Evolutionary conservation across 2,113 vertebrate genomes (phyloP).

Genomic region (Xyliphius kryptos): DNA sequence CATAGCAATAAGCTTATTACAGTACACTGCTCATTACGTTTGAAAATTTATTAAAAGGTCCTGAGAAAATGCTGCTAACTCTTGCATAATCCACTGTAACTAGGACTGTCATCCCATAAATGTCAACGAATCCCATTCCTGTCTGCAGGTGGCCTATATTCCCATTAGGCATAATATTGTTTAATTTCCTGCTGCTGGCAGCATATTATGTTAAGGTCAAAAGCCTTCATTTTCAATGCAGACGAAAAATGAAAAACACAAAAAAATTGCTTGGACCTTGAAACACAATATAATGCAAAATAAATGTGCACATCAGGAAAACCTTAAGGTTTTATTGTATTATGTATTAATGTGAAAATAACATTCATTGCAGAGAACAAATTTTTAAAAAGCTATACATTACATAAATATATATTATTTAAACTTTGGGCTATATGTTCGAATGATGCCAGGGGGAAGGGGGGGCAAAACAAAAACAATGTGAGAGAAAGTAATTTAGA

Average conservation of each 20-base stretch:
- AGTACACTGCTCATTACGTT: constrained; percentile 23
- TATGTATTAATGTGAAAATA: too few species aligned
- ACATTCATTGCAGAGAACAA: too few species aligned
- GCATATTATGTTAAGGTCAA: background rate
- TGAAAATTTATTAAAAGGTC: constrained; percentile 12
- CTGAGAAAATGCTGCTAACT: constrained; percentile 23
- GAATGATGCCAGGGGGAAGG: too few species aligned
- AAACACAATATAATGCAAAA: too few species aligned
- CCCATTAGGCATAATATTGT: constrained; percentile 15
- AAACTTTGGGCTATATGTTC: too few species aligned
- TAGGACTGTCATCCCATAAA: background rate
- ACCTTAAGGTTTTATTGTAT: too few species aligned
- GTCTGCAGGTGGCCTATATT: background rate
- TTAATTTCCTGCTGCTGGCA: constrained; percentile 21
- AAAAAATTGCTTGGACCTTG: background rate
- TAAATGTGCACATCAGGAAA: too few species aligned
- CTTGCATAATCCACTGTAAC: background rate
- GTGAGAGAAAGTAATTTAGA: too few species aligned
- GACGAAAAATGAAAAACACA: background rate
- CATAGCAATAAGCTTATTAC: constrained; percentile 14
- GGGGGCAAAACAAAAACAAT: too few species aligned
- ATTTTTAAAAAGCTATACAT: too few species aligned
- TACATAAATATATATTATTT: too few species aligned
- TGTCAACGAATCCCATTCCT: background rate
- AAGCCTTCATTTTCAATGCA: background rate